phyloP scores from a whole-genome alignment of 2,888 invertebrate species.

The Dynastes maya region DNA sequence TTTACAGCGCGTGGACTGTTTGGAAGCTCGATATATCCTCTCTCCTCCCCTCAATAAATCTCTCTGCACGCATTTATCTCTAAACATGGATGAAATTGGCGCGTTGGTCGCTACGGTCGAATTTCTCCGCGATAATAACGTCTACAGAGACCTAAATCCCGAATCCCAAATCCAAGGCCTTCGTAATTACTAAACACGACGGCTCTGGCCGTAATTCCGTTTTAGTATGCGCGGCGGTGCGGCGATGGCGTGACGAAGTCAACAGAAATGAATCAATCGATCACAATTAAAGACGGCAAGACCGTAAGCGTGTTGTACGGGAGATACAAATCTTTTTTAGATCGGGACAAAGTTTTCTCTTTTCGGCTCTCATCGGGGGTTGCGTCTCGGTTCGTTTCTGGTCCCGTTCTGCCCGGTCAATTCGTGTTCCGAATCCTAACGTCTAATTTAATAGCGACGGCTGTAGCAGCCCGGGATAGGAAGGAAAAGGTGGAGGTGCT shows the following conservation, averaged over 20 bases:
- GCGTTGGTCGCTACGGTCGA: not conserved
- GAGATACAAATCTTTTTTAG: constrained; percentile 47
- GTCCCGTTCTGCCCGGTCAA: constrained; percentile 25
- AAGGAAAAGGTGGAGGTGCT: not conserved
- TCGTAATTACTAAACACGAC: constrained; percentile 37
- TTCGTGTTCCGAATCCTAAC: constrained; percentile 45
- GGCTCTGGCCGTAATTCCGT: constrained; percentile 27
- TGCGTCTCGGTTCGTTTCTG: not conserved
- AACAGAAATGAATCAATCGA: constrained; percentile 62
- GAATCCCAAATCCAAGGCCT: constrained; percentile 5
- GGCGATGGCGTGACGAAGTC: constrained; percentile 56
- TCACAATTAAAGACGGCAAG: constrained; percentile 61
- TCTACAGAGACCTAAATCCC: not conserved
- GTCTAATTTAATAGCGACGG: constrained; percentile 40
- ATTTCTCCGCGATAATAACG: constrained; percentile 2
- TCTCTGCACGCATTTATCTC: not conserved
- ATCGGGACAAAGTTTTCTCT: constrained; percentile 16
- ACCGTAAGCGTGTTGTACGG: constrained; percentile 22
- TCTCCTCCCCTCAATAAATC: not conserved
- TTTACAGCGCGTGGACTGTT: not conserved
- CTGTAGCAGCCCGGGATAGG: not conserved
- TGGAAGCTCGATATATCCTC: not conserved
- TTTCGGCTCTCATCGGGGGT: not conserved
- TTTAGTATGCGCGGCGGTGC: constrained; percentile 55
- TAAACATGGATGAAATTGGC: not conserved